These are phyloP conservation scores for Actenoides lindsayi DNA, from an alignment of 2,113 vertebrate genomes.

Conservation along the genomic window DNA sequence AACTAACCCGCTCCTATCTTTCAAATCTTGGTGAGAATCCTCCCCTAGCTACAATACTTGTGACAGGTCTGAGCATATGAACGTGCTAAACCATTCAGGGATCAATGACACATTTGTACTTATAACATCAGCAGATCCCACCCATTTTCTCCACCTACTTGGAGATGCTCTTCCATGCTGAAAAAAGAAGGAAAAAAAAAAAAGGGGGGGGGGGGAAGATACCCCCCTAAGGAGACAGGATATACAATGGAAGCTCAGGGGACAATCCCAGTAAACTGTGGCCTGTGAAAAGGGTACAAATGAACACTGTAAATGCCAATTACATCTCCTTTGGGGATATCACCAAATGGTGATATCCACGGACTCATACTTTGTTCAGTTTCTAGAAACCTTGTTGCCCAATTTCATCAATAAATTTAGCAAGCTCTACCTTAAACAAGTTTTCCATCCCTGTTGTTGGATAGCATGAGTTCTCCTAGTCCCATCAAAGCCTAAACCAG, in stretches of 20 bases:
- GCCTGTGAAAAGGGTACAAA: neutral
- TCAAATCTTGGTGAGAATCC: neutral
- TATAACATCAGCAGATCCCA: neutral
- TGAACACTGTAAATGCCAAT: neutral
- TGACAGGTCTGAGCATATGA: neutral
- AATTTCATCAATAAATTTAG: neutral
- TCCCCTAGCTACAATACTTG: neutral
- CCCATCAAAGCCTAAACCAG: neutral
- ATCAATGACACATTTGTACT: fast-evolving
- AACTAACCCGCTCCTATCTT: neutral
- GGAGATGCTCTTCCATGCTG: neutral
- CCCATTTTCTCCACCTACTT: neutral
- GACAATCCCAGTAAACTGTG: neutral
- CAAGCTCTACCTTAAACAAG: neutral
- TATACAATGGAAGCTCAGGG: neutral
- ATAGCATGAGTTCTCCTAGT: neutral
- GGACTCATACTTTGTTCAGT: neutral
- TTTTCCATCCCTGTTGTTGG: neutral
- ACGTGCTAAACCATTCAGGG: neutral
- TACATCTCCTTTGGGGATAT: neutral
- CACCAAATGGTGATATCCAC: neutral
- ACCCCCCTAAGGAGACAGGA: neutral
- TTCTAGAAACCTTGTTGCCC: neutral
- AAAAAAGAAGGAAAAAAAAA: fast-evolving
- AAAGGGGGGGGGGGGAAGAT: too few relatives aligned